phyloP scores from a whole-genome alignment of 2,113 vertebrate species.

The Emberiza fucata region DNA sequence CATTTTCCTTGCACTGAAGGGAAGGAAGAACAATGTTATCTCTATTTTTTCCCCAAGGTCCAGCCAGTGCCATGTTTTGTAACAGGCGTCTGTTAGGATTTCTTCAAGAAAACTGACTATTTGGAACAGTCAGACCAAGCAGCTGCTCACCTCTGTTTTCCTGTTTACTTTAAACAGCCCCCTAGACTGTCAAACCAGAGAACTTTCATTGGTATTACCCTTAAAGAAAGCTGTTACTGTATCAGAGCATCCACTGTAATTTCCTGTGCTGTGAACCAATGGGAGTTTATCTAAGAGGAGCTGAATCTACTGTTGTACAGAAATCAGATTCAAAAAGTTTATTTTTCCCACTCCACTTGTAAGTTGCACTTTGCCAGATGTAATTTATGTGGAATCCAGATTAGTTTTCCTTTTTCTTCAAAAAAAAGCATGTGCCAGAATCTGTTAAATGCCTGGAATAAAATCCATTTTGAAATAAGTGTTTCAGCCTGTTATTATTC shows the following conservation, averaged over 20 bases:
- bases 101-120: background rate
- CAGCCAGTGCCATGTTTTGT: background rate
- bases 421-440: slow-evolving; percentile 79
- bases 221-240: background rate
- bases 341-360: slow-evolving; percentile 31
- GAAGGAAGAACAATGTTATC: background rate
- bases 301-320: slow-evolving; percentile 31
- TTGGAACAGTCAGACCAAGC: background rate
- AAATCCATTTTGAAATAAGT: slow-evolving; percentile 70
- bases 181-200: background rate
- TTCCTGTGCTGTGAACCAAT: background rate
- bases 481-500: slow-evolving; percentile 2
- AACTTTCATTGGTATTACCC: background rate
- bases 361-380: slow-evolving; percentile 49
- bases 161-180: background rate
- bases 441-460: slow-evolving; percentile 73
- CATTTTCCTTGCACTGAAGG: background rate
- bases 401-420: slow-evolving; percentile 69
- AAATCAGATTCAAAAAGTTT: slow-evolving; percentile 36
- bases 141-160: background rate
- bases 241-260: background rate
- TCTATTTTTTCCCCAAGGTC: background rate
- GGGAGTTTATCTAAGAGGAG: slow-evolving; percentile 31
- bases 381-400: slow-evolving; percentile 52
- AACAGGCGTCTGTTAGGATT: background rate